Evolutionary conservation across 2,113 vertebrate species (phyloP).

Genomic region (Ceyx margarethae): DNA sequence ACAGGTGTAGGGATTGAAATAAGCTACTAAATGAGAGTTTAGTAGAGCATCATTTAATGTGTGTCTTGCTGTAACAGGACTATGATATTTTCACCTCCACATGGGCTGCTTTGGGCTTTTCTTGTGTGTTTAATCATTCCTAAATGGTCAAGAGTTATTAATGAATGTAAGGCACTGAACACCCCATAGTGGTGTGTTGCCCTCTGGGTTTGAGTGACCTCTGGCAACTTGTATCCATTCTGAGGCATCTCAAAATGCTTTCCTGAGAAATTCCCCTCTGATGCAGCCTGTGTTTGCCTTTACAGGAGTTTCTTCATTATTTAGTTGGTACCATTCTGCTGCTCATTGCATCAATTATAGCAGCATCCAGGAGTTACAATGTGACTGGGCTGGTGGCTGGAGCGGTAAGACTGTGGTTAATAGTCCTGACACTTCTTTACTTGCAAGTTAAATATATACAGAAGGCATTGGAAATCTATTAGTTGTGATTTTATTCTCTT

Average conservation of each 20-base stretch:
- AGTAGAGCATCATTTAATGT: background rate
- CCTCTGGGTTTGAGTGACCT: background rate
- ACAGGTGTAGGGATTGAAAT: background rate
- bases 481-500: background rate
- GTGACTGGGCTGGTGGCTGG: slow-evolving; percentile 78
- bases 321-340: slow-evolving; percentile 84
- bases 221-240: background rate
- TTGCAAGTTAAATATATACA: background rate
- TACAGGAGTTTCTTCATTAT: slow-evolving; percentile 93
- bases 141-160: background rate
- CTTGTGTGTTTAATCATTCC: background rate
- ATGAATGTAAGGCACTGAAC: background rate
- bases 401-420: slow-evolving; percentile 77
- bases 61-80: background rate
- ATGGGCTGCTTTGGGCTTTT: background rate
- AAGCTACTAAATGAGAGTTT: background rate
- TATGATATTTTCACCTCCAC: background rate
- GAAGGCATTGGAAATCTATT: background rate
- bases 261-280: background rate
- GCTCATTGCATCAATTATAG: slow-evolving; percentile 87
- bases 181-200: background rate
- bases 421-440: background rate
- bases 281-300: slow-evolving; percentile 37
- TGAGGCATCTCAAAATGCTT: background rate
- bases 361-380: slow-evolving; percentile 73